phyloP scores from a whole-genome alignment of 2,888 invertebrate genomes.

The Sinopyrophorus schimmeli region DNA sequence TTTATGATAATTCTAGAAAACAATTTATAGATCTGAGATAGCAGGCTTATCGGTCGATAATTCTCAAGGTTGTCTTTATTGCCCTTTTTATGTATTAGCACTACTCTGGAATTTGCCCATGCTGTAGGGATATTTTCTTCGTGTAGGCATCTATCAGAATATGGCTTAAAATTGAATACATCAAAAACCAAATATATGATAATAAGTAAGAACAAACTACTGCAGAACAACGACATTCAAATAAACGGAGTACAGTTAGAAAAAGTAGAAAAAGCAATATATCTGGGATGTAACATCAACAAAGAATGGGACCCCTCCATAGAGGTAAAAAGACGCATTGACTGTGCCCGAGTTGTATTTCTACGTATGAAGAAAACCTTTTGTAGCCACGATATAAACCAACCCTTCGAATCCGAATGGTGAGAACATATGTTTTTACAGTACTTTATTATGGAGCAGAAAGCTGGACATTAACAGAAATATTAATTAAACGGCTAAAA shows the following conservation, averaged over 20 bases:
- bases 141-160: constrained; percentile 2
- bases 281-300: constrained; percentile 6
- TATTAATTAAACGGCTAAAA: constrained; percentile 6
- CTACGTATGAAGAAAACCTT: constrained; percentile 8
- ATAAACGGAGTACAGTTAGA: constrained; percentile 6
- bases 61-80: not conserved
- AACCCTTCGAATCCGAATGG: constrained; percentile 1
- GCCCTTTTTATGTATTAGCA: constrained; percentile 2
- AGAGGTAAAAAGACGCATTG: constrained; percentile 13
- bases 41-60: no score
- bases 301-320: constrained; percentile 7
- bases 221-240: constrained; percentile 4
- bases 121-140: constrained; percentile 3
- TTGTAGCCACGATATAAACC: constrained; percentile 7
- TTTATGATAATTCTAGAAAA: constrained; percentile 2
- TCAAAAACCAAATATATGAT: constrained; percentile 4
- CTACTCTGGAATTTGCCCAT: constrained; percentile 1
- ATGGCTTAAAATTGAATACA: constrained; percentile 2
- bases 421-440: constrained; percentile 9
- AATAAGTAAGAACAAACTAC: constrained; percentile 8
- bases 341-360: constrained; percentile 3
- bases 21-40: constrained; percentile 4
- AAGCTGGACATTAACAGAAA: constrained; percentile 1
- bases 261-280: constrained; percentile 10
- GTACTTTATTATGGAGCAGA: constrained; percentile 5